Conservation (phyloP, 2,113 vertebrate species). For the Conger conger region DNA sequence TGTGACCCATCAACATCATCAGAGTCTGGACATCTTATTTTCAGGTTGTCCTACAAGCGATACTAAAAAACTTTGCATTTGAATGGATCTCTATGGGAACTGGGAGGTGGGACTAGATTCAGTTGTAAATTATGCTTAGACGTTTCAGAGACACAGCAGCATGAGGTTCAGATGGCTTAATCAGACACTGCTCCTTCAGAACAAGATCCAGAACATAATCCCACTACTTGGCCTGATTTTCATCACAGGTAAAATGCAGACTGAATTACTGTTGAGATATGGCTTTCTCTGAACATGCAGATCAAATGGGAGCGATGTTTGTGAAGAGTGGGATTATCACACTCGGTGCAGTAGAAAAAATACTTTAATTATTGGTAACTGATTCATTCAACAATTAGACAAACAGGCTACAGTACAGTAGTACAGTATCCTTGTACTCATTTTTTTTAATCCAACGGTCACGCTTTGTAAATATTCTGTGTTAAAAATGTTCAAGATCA, state of each 20-base stretch:
- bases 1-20: too few relatives aligned
- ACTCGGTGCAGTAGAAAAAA: background rate
- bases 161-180: background rate
- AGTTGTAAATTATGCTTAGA: background rate
- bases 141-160: background rate
- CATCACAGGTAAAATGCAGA: background rate
- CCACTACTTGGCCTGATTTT: background rate
- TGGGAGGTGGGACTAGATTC: too few relatives aligned
- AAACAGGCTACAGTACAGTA: too few relatives aligned
- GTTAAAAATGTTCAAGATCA: too few relatives aligned
- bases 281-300: background rate
- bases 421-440: too few relatives aligned
- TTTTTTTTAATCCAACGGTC: too few relatives aligned
- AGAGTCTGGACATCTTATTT: too few relatives aligned
- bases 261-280: background rate
- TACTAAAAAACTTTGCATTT: too few relatives aligned
- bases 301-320: background rate
- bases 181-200: background rate
- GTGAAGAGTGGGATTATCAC: background rate
- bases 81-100: too few relatives aligned
- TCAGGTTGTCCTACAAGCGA: too few relatives aligned
- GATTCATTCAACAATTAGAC: too few relatives aligned
- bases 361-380: background rate
- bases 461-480: too few relatives aligned
- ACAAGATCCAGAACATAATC: background rate